Base-by-base conservation (phyloP, 2,113 vertebrate species). In the Gadus macrocephalus region DNA sequence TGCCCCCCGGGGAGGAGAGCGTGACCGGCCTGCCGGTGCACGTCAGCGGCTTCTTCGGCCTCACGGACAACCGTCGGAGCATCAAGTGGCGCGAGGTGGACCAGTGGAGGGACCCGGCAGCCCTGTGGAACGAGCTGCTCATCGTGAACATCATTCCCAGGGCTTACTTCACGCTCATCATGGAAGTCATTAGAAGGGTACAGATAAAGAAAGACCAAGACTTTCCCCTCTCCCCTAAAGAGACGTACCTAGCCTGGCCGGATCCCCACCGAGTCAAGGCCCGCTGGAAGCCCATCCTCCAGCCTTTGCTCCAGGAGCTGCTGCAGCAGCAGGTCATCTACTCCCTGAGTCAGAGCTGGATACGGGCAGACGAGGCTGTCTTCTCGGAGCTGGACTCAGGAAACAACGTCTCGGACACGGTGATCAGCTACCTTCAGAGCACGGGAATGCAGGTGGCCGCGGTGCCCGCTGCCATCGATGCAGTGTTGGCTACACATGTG, bases 31-130 rank as follows among this genome's bases (percentile, higher is more conserved):
- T 99, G 67, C 96, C 97, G 0, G 96, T 98, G 79, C 97, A 99
- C n/a, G 87, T 99, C 74, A 99, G 96, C 19, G 97, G 97, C 22
- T 99, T 98, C 89, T 99, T 99, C 66, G 97, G 97, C 63, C 92
- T 99, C 74, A 99, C 97, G 0, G 97, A 99, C 90, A 99, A 99
- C 72, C 94, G 97, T 5, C 92, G 97, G 71, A 98, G 97, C 90
- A 99, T 99, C 68, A 98, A 98, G 72, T 99, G 97, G 97, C 84
- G 96, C 27, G 97, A 98, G 64, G 58, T 98, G 82, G 97, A 99
- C 91, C 97, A 99, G 20, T 97, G 97, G 96, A 90, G 96, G 80
- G 97, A 99, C 80, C 97, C 96, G 0, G 93, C 97, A 0, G 97
- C 97, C 63, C 77, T 98, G 69, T 99, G 97, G 97, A 99, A 99